Conservation (phyloP, 2,888 invertebrate species). For the Limnephilus rhombicus region DNA sequence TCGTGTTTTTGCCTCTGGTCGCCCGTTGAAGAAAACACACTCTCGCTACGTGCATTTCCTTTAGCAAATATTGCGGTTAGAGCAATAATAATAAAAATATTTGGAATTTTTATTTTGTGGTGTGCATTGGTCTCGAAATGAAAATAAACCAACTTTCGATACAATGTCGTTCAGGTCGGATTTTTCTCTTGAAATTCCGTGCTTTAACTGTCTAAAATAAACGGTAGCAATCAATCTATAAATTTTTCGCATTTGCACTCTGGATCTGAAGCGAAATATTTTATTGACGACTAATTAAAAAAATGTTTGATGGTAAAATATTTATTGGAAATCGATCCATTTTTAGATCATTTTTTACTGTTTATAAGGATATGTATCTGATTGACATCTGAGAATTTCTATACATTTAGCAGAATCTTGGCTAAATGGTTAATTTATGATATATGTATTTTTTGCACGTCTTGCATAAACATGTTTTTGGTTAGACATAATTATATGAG, state of each 20-base stretch:
- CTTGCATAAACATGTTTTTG: too few relatives aligned
- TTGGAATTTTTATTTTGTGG: slow-evolving; percentile 41
- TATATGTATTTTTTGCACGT: neutral
- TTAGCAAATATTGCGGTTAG: slow-evolving; percentile 29
- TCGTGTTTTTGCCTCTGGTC: slow-evolving; percentile 27
- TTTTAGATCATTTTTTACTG: neutral
- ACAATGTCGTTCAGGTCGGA: neutral
- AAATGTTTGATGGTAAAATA: neutral
- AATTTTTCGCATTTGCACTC: neutral
- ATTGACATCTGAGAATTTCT: neutral
- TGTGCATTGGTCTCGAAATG: neutral
- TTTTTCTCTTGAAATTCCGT: neutral
- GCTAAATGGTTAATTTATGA: neutral
- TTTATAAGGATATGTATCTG: neutral
- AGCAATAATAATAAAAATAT: slow-evolving; percentile 23
- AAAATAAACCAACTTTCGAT: slow-evolving; percentile 23
- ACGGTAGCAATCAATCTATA: neutral
- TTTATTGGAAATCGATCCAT: neutral
- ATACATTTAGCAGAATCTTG: neutral
- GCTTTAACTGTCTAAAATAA: neutral
- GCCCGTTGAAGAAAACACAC: slow-evolving; percentile 25
- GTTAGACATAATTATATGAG: too few relatives aligned
- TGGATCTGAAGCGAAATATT: neutral
- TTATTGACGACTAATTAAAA: neutral
- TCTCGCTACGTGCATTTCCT: slow-evolving; percentile 3